A percentile compares a stretch with the other conserved stretches of the same genome.
Evolutionary conservation across 2,113 vertebrate genomes (phyloP).

Genomic region (Podarcis raffonei): DNA sequence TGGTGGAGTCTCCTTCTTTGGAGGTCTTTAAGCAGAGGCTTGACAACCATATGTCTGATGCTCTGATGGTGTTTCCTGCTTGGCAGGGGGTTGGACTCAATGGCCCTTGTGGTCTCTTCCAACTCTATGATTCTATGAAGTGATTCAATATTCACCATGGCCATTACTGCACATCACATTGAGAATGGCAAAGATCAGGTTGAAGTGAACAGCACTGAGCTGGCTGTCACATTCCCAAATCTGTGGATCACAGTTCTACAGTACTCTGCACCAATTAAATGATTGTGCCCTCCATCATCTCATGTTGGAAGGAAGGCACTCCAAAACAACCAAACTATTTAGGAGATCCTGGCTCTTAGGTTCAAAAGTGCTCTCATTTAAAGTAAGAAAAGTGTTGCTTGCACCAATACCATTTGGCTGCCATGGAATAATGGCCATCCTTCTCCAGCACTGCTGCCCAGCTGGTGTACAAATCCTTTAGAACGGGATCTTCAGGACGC

Average conservation of each 20-base stretch:
- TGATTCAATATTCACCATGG: background rate
- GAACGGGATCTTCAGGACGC: conserved; percentile 84
- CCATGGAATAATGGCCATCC: conserved; percentile 91
- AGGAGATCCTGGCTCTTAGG: background rate
- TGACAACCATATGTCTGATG: no score
- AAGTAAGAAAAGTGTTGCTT: background rate
- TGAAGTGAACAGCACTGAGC: background rate
- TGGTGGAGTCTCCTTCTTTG: no score
- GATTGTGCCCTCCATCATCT: background rate
- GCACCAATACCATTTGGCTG: conserved; percentile 89
- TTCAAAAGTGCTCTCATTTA: background rate
- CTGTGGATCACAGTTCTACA: background rate
- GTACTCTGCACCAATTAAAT: background rate
- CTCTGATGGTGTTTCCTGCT: no score
- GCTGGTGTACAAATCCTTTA: conserved; percentile 85
- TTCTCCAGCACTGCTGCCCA: conserved; percentile 91
- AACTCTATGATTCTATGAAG: no score
- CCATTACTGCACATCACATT: background rate
- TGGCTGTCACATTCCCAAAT: background rate
- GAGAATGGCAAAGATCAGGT: background rate
- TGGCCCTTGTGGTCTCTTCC: no score
- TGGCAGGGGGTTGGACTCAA: no score
- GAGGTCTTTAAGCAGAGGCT: no score
- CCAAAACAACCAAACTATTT: background rate
- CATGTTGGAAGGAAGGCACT: background rate